Percentiles rank a stretch among this genome's conserved stretches.
Evolutionary conservation across 2,113 vertebrate genomes (phyloP).

Genomic region (Mesembrinibis cayennensis): DNA sequence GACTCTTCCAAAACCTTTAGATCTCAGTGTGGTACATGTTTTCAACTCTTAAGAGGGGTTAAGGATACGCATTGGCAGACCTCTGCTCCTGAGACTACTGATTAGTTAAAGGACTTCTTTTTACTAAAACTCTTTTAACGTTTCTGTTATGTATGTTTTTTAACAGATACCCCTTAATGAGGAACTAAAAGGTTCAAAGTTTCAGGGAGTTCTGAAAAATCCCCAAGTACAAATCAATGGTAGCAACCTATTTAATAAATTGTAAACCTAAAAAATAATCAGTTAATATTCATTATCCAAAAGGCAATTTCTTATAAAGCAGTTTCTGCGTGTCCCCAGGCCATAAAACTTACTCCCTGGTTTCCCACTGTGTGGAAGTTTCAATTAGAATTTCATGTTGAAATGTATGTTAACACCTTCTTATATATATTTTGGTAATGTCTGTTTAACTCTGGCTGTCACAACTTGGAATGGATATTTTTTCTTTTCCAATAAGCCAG

Average conservation of each 20-base stretch:
- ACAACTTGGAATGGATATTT: slow-evolving; percentile 8
- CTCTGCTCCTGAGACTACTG: background rate
- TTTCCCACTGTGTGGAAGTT: slow-evolving; percentile 24
- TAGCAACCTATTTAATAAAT: slow-evolving; percentile 65
- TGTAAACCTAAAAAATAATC: slow-evolving; percentile 44
- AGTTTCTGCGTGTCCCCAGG: slow-evolving; percentile 33
- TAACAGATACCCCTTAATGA: slow-evolving; percentile 24
- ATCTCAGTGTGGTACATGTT: background rate
- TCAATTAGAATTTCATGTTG: slow-evolving; percentile 62
- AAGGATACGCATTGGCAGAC: background rate
- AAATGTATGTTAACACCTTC: slow-evolving; percentile 15
- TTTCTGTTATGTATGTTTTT: slow-evolving; percentile 26
- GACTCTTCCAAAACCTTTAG: slow-evolving; percentile 30
- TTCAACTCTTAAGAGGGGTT: background rate
- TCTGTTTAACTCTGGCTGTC: slow-evolving; percentile 26
- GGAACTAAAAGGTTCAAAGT: slow-evolving; percentile 52
- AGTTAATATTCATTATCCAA: slow-evolving; percentile 56
- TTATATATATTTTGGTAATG: slow-evolving; percentile 52
- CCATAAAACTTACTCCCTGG: slow-evolving; percentile 12
- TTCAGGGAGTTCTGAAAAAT: slow-evolving; percentile 60
- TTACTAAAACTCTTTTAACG: slow-evolving; percentile 39
- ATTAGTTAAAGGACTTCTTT: background rate
- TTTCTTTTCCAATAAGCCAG: slow-evolving; percentile 34
- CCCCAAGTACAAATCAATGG: slow-evolving; percentile 55
- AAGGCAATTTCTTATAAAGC: slow-evolving; percentile 46